Percentiles rank a stretch among this genome's conserved stretches.
phyloP scores from a whole-genome alignment of 1,140 invertebrate genomes.

The Cotesia typhae region DNA sequence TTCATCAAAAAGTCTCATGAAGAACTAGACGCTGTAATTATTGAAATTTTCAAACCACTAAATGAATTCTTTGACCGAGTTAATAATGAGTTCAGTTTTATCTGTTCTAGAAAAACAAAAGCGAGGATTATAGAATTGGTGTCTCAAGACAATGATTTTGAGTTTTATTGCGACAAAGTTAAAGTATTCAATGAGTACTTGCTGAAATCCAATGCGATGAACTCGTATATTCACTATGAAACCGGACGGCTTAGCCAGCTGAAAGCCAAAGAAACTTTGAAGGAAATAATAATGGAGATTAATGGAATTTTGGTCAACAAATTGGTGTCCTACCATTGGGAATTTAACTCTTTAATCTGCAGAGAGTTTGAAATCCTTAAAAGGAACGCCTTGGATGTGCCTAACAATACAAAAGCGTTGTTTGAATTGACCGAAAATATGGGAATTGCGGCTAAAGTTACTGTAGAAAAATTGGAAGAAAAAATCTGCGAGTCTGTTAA shows the following conservation, averaged over 20 bases:
- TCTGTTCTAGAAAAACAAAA: slow-evolving; percentile 37
- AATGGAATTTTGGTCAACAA: slow-evolving; percentile 47
- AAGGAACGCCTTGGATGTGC: slow-evolving; percentile 56
- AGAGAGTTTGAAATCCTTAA: slow-evolving; percentile 53
- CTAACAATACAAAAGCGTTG: slow-evolving; percentile 63
- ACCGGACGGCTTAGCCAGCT: slow-evolving; percentile 53
- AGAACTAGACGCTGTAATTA: slow-evolving; percentile 48
- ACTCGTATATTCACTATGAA: slow-evolving; percentile 49
- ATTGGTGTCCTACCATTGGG: slow-evolving; percentile 49
- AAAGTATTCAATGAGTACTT: slow-evolving; percentile 51
- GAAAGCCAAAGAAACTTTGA: slow-evolving; percentile 49
- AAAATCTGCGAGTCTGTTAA: slow-evolving; percentile 56
- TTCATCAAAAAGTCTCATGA: slow-evolving; percentile 52
- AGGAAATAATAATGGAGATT: slow-evolving; percentile 44
- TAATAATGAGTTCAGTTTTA: slow-evolving; percentile 38
- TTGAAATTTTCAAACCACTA: slow-evolving; percentile 50
- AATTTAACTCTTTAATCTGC: slow-evolving; percentile 54
- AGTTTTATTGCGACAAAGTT: slow-evolving; percentile 47
- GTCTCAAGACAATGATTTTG: slow-evolving; percentile 42
- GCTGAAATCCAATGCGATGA: slow-evolving; percentile 47
- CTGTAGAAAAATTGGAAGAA: slow-evolving; percentile 55
- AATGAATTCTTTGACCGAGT: slow-evolving; percentile 45
- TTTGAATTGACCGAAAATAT: slow-evolving; percentile 65
- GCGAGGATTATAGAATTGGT: slow-evolving; percentile 39
- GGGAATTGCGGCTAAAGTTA: slow-evolving; percentile 56